These are phyloP conservation scores for Pipistrellus pipistrellus DNA, from an alignment of 2,797 vertebrate genomes.

Conservation along the genomic window DNA sequence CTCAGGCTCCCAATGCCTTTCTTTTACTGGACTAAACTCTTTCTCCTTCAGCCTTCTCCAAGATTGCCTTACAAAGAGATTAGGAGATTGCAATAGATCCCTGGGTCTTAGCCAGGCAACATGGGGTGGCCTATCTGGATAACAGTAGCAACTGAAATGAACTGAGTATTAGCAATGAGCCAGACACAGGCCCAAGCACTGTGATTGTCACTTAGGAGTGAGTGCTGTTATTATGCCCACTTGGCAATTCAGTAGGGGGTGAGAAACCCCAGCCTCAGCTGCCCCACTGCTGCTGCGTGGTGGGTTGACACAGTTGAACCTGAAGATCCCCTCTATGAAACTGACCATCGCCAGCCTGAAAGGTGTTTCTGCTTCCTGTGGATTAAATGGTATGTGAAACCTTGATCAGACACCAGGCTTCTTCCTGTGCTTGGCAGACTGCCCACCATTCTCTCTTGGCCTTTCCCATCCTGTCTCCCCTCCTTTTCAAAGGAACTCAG, in stretches of 20 bases:
- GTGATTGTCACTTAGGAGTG: background rate
- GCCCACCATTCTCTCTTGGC: constrained; percentile 38
- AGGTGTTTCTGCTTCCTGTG: too few species aligned
- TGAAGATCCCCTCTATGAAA: background rate
- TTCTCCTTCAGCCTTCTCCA: background rate
- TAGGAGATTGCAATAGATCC: background rate
- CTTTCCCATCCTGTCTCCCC: background rate
- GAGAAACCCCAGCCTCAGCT: background rate
- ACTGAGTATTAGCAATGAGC: background rate
- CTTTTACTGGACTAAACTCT: background rate
- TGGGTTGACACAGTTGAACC: background rate
- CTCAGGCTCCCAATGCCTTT: background rate
- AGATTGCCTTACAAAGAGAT: background rate
- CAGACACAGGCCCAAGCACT: background rate
- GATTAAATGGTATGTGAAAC: background rate
- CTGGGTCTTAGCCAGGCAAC: background rate
- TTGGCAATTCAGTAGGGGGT: background rate
- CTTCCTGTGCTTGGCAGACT: background rate
- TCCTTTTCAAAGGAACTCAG: constrained; percentile 35
- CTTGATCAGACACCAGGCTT: background rate
- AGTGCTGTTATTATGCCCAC: background rate
- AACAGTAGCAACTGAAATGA: background rate
- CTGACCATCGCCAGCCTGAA: background rate
- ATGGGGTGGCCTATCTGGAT: background rate
- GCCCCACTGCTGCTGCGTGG: background rate